A percentile compares a stretch with the other conserved stretches of the same genome.
Evolutionary conservation across 2,888 invertebrate species (phyloP).

Genomic region (Choreutis nemorana): DNA sequence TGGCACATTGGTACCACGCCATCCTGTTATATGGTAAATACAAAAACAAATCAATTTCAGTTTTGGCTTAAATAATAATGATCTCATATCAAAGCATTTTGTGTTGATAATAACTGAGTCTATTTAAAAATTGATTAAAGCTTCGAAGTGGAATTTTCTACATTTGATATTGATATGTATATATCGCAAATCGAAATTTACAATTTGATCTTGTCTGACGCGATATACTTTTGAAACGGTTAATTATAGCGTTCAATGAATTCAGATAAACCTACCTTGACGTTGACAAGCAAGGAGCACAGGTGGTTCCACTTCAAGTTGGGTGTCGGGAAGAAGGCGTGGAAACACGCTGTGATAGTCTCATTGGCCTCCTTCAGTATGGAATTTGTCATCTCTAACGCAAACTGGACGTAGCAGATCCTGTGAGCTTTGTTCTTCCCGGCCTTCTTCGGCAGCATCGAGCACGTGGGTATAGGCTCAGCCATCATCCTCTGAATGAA

Average conservation of each 20-base stretch:
- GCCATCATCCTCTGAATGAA: conserved; percentile 84
- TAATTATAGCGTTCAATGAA: too few relatives aligned
- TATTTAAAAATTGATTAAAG: too few relatives aligned
- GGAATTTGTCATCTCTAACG: conserved; percentile 70
- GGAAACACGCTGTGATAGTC: conserved; percentile 91
- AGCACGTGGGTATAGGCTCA: conserved; percentile 63
- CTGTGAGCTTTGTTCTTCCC: conserved; percentile 47
- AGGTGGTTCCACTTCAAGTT: conserved; percentile 92
- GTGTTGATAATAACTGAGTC: too few relatives aligned
- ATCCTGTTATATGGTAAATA: conserved; percentile 22
- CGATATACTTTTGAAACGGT: too few relatives aligned
- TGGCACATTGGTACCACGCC: conserved; percentile 33
- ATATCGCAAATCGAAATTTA: too few relatives aligned
- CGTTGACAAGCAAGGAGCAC: conserved; percentile 79
- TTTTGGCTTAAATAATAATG: too few relatives aligned
- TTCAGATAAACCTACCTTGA: conserved; percentile 62
- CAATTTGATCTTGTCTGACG: too few relatives aligned
- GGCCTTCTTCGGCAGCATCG: conserved; percentile 34
- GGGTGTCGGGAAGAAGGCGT: conserved; percentile 95
- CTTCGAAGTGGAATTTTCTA: too few relatives aligned
- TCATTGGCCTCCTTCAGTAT: conserved; percentile 90
- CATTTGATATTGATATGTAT: too few relatives aligned
- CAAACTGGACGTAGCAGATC: conserved; percentile 50
- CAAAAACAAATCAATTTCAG: too few relatives aligned
- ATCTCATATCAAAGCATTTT: too few relatives aligned